Conservation (phyloP, 2,797 vertebrate genomes). For the Serranus cabrilla region DNA sequence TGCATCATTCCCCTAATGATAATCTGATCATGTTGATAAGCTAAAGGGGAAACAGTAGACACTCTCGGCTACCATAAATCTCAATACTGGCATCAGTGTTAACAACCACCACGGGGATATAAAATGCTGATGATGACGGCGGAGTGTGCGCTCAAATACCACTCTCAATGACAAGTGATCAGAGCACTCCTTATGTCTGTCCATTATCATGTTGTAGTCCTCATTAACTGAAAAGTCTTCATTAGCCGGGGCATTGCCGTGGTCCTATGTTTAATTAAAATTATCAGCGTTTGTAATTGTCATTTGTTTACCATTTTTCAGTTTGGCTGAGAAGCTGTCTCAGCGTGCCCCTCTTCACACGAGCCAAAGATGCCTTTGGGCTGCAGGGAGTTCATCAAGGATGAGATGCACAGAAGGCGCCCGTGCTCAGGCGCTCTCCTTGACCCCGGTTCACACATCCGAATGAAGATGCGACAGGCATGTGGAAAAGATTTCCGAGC, state of each 20-base stretch:
- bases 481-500: constrained; percentile 69
- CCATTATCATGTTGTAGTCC: constrained; percentile 71
- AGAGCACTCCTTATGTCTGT: constrained; percentile 59
- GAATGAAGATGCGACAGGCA: constrained; percentile 67
- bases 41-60: constrained; percentile 63
- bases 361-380: constrained; percentile 60
- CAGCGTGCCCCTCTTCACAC: constrained; percentile 15
- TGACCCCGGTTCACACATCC: constrained; percentile 63
- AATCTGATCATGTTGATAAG: constrained; percentile 70
- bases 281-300: constrained; percentile 78
- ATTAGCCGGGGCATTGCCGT: constrained; percentile 70
- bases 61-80: constrained; percentile 68
- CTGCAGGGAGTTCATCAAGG: constrained; percentile 54
- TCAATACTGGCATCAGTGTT: constrained; percentile 66
- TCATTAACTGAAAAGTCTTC: constrained; percentile 83
- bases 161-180: constrained; percentile 63
- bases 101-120: constrained; percentile 70
- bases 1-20: constrained; percentile 64
- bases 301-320: constrained; percentile 82
- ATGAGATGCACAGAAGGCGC: constrained; percentile 55
- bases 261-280: constrained; percentile 79
- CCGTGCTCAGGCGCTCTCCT: constrained; percentile 29
- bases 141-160: constrained; percentile 49
- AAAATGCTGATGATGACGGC: constrained; percentile 62
- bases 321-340: constrained; percentile 58